Conservation (phyloP, 2,888 invertebrate genomes). For the Marasmarcha lunaedactyla region DNA sequence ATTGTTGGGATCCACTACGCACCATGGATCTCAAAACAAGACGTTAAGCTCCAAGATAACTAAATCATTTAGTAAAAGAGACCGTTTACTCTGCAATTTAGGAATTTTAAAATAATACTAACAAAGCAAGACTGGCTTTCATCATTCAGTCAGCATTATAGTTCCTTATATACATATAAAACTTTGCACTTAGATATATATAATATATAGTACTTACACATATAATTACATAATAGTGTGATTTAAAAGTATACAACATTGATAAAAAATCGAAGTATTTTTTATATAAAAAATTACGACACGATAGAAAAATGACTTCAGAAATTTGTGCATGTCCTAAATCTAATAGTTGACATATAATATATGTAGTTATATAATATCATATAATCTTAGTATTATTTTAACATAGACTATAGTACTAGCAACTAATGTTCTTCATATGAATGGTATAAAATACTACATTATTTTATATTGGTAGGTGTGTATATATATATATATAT, state of each 20-base stretch:
- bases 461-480: conserved; percentile 14
- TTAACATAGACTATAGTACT: neutral
- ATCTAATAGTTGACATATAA: conserved; percentile 6
- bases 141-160: conserved; percentile 24
- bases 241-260: conserved; percentile 46
- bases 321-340: conserved; percentile 52
- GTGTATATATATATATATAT: too few species aligned
- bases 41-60: too few species aligned
- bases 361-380: neutral
- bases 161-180: conserved; percentile 45
- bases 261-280: conserved; percentile 25
- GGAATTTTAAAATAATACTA: too few species aligned
- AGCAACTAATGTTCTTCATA: conserved; percentile 36
- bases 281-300: conserved; percentile 31
- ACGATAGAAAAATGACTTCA: conserved; percentile 38
- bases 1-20: too few species aligned
- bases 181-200: conserved; percentile 34
- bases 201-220: conserved; percentile 27
- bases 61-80: too few species aligned
- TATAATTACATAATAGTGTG: too few species aligned
- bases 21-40: too few species aligned
- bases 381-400: neutral
- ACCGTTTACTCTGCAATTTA: too few species aligned
- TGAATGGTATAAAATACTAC: conserved; percentile 45
- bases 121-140: conserved; percentile 37